Evolutionary conservation across 2,113 vertebrate species (phyloP).

Genomic region (Tyto alba): DNA sequence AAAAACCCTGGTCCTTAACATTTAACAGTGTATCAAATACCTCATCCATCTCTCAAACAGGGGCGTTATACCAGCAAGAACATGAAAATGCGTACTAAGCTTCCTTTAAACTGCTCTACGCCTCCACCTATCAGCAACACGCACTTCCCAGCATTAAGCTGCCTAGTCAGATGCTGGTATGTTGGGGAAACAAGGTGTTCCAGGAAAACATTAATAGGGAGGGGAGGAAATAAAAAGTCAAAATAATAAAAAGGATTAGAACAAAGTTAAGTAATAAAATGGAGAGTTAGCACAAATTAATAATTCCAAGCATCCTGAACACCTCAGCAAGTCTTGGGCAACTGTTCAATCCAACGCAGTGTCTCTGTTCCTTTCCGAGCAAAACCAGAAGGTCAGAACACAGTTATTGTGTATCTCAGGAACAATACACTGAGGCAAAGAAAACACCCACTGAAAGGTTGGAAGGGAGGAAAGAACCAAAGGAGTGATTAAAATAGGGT

Average conservation of each 20-base stretch:
- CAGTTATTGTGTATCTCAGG: not conserved
- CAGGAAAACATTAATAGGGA: not conserved
- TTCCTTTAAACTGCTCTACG: not conserved
- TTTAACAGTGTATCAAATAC: not conserved
- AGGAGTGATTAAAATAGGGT: not conserved
- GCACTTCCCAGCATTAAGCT: not conserved
- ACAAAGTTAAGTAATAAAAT: not conserved
- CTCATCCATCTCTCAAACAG: not conserved
- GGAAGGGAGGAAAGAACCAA: not conserved
- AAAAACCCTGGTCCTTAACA: not conserved
- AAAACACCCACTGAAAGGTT: not conserved
- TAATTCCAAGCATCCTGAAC: not conserved
- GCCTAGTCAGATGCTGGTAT: not conserved
- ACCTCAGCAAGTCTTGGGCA: not conserved
- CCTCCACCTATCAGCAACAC: not conserved
- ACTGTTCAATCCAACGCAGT: not conserved
- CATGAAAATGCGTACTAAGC: rapidly evolving
- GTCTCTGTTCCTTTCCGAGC: not conserved
- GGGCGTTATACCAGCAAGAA: not conserved
- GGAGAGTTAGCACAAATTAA: not conserved
- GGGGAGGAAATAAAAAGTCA: not conserved
- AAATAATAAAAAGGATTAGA: not conserved
- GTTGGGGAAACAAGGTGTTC: not conserved
- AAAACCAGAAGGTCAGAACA: not conserved
- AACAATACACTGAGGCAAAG: not conserved